Evolutionary conservation across 2,113 vertebrate genomes (phyloP), one percentile per base, ranked within the genome.

Genomic region (Sakesphorus luctuosus): DNA sequence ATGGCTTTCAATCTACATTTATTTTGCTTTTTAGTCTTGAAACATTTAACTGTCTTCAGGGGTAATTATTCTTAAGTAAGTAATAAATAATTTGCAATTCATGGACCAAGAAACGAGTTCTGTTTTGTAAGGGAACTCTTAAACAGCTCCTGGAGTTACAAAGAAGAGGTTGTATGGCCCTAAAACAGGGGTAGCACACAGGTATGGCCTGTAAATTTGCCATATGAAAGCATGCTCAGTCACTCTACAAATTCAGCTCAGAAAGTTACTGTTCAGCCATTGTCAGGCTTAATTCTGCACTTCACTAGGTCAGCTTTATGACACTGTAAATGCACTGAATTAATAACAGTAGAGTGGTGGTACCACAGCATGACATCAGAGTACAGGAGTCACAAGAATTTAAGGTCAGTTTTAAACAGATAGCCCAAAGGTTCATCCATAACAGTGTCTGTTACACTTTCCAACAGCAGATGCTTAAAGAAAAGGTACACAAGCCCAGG

Each of bases 51-150:
- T 81, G 53, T 93, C 49, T 94, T 90, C 5, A 18, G 23, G 26
- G 28, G 65, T 93, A 93, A 93, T 86, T 95, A 87, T 92, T 96
- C 69, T 90, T 92, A 74, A 69, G 58, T 83, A 85, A 94, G 71
- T 84, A 94, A 86, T 93, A 94, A 94, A 97, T 93, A 89, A 93
- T 68, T 83, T 79, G 56, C 76, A 86, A 78, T n/a, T 61, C 46
- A 58, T 71, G 90, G 88, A 92, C 75, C 65, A 81, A 94, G 40
- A 93, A 94, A 90, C 87, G n/a, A 94, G 58, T 79, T 62, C 52
- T 90, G 61, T 81, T 94, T 90, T 84, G 79, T 75, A 61, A 58
- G 35, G 38, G 74, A 85, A 53, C 83, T 43, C 49, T 83, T 79
- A 69, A 85, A 91, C 44, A 79, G 21, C 46, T 89, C 50, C n/a